Evolutionary conservation across 1,140 invertebrate species (phyloP), one percentile per base, ranked within the genome.

Genomic region (Asbolus verrucosus): DNA sequence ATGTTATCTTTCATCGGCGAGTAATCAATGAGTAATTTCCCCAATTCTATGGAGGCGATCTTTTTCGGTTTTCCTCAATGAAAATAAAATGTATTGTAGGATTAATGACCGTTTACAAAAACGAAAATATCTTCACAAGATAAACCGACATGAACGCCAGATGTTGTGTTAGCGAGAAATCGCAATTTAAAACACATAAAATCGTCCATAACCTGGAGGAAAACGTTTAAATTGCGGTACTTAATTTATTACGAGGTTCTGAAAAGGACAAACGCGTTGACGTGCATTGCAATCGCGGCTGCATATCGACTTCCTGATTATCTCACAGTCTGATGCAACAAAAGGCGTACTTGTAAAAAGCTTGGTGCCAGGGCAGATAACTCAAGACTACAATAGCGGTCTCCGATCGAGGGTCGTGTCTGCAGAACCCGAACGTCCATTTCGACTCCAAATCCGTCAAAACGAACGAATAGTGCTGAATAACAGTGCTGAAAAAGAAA

Each of bases 391-490:
- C 90, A 75, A 94, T 83, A 63, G 92, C 89, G 33, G 90, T 90
- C 78, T 91, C 86, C 9, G 90, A 87, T 78, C 91, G 90, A 9
- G 93, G 92, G 82, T 96, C 92, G 80, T 96, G 94, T 38, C 95
- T 90, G 82, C 95, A 97, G 82, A 96, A 98, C 69, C 96, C 96
- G 87, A 96, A 98, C 30, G 93, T 95, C 89, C 94, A 98, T 86
- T 96, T 96, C 18, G 94, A 96, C 80, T 97, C 94, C 75, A 92
- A 86, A 76, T 92, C 94, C 13, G 96, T 98, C 72, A 98, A 83
- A 21, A 97, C 95, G 86, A 98, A 98, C 8, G 95, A 97, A 82
- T 94, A 96, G 78, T 94, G 91, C 77, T 94, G 90, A 11, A 94
- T 91, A 60, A 86, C 84, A 59, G 84, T 82, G 79, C 91, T 93